A percentile compares a stretch with the other conserved stretches of the same genome.
These are phyloP conservation scores for Anabacerthia variegaticeps DNA, from an alignment of 2,797 vertebrate genomes.

Conservation along the genomic window DNA sequence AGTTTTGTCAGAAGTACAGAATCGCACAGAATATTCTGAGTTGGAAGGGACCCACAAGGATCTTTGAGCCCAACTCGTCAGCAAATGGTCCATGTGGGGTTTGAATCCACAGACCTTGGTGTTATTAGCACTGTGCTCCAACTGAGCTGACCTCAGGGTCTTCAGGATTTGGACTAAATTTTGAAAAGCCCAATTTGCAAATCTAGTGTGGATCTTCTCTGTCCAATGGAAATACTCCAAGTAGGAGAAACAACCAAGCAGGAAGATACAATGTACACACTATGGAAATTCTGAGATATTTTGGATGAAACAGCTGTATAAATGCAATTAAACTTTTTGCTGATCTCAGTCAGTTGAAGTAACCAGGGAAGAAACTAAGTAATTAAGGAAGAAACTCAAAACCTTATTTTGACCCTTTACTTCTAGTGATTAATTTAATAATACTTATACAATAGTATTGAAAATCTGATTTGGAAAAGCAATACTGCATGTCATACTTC, in stretches of 20 bases:
- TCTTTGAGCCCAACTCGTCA: background rate
- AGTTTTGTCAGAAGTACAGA: background rate
- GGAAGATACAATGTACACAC: background rate
- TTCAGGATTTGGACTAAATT: background rate
- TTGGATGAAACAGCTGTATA: background rate
- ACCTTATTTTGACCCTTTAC: background rate
- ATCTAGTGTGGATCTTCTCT: background rate
- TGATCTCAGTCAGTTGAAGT: background rate
- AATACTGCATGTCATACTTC: background rate
- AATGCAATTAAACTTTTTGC: background rate
- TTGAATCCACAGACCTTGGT: background rate
- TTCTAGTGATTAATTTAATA: background rate
- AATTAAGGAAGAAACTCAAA: background rate
- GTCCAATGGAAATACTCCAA: background rate
- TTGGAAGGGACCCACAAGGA: background rate
- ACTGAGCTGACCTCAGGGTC: too few species aligned
- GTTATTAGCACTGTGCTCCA: background rate
- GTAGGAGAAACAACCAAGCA: background rate
- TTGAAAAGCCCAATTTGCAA: background rate
- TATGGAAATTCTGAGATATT: background rate
- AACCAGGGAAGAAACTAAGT: background rate
- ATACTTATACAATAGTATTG: background rate
- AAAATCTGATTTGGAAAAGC: constrained; percentile 1
- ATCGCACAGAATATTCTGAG: background rate
- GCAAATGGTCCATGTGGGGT: background rate